phyloP scores from a whole-genome alignment of 2,888 invertebrate genomes.

The Ennomos quercinarius region DNA sequence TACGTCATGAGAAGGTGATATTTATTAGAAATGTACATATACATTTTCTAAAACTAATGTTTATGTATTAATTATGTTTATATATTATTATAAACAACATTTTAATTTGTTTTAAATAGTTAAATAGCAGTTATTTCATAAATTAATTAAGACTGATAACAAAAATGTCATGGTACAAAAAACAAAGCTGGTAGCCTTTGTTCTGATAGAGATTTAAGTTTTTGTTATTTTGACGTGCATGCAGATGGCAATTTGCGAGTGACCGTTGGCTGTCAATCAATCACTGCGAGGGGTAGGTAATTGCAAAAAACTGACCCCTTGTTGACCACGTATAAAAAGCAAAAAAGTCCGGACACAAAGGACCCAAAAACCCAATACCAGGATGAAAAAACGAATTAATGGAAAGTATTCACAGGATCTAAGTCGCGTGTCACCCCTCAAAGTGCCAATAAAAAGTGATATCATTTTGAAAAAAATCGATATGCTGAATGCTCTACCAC shows the following conservation, averaged over 20 bases:
- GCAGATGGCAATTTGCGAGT: conserved; percentile 71
- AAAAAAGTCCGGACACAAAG: conserved; percentile 60
- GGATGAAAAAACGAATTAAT: conserved; percentile 70
- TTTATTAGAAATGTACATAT: no score
- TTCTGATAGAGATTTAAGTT: conserved; percentile 19
- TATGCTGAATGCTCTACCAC: no score
- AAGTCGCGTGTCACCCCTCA: conserved; percentile 66
- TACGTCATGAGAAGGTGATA: no score
- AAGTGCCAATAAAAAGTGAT: conserved; percentile 51
- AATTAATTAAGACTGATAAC: background rate
- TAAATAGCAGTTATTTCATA: no score
- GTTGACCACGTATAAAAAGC: conserved; percentile 75
- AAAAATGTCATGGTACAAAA: background rate
- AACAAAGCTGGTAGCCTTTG: background rate
- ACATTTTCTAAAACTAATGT: no score
- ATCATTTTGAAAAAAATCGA: conserved; percentile 45
- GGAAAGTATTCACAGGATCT: conserved; percentile 60
- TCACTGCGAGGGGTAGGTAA: conserved; percentile 59
- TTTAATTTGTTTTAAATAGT: no score
- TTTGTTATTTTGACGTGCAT: conserved; percentile 53
- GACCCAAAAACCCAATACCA: conserved; percentile 65
- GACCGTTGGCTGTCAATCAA: conserved; percentile 83
- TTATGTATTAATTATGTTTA: no score
- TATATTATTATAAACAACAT: no score
- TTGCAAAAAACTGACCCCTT: conserved; percentile 81